These are phyloP conservation scores for Takifugu rubripes DNA, from an alignment of 2,797 vertebrate species.

Conservation along the genomic window DNA sequence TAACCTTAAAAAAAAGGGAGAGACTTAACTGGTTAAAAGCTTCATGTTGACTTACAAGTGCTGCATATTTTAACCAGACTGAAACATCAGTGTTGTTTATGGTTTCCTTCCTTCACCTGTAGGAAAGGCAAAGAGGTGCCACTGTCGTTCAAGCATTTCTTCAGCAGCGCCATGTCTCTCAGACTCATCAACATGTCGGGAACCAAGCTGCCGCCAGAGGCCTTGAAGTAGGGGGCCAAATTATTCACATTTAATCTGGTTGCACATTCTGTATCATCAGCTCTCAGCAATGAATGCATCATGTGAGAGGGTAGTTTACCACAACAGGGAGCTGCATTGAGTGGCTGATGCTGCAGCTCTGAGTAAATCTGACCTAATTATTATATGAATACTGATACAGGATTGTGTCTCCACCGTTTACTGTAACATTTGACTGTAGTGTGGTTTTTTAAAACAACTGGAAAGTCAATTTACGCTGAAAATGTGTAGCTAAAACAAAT, in stretches of 20 bases:
- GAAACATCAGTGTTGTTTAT: neutral
- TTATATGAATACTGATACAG: neutral
- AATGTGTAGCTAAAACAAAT: no score
- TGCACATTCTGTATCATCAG: conserved; percentile 6
- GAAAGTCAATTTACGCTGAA: no score
- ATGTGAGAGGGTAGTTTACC: neutral
- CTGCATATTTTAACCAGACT: neutral
- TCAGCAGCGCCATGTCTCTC: conserved; percentile 89
- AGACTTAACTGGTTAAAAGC: neutral
- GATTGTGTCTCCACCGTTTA: no score
- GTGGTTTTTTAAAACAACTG: no score
- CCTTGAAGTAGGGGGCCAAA: conserved; percentile 86
- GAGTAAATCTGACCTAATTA: neutral
- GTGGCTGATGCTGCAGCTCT: neutral
- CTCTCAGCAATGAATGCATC: neutral
- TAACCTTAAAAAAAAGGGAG: no score
- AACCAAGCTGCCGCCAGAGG: conserved; percentile 92
- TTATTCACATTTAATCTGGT: conserved; percentile 39
- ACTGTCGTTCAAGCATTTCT: conserved; percentile 95
- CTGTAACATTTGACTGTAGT: neutral
- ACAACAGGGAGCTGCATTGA: neutral
- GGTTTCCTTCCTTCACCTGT: conserved; percentile 5
- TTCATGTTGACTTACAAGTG: neutral
- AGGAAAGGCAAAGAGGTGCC: conserved; percentile 96
- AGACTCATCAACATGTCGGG: conserved; percentile 91